Base-by-base conservation (phyloP, 2,888 invertebrate genomes). In the Caenorhabditis becei region DNA sequence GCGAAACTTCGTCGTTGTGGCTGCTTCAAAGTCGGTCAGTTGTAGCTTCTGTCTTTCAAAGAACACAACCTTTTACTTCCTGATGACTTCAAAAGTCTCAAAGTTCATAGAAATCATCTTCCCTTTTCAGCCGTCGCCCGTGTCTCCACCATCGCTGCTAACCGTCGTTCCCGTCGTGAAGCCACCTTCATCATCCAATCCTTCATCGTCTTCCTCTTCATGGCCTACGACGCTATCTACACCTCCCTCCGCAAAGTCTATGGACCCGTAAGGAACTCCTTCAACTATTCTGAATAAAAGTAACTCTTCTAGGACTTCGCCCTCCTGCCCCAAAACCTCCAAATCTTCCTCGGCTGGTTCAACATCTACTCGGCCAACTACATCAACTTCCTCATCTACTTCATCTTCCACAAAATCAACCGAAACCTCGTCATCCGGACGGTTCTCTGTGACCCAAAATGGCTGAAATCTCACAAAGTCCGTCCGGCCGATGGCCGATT, bases 311-410 rank as follows among this genome's bases (percentile, higher is more conserved):
- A 74, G 74, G 51, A 74, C 16, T 74, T 65, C 63, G 18, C 49
- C 8, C 18, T 10, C 2, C 58, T 74, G 14, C 65, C 74, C 5
- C 14, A 7, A 10, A 74, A 74, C 35, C 10, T 65, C 7, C 74
- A 58, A 58, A 51, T 74, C 26, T 35, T 51, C 0, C 53, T 74
- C 41, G 74, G 74, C 18, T 74, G 74, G 74, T 54, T 74, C 28
- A 74, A 74, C 51, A 74, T 74, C 41, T 74, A 65, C 23, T 74
- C 65, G 2, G 47, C 74, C 37, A 74, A 74, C 41, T 74, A 63
- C 37, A 65, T 74, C 51, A 74, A 74, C 49, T 74, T 65, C 20
- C 41, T 74, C 4, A 65, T 74, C 24, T 74, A 74, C 41, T 74
- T 74, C 18, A 16, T 74, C 10, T 74, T 74, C 51, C 74, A 74